These are phyloP conservation scores for Drosophila bocqueti DNA, from an alignment of 1,140 invertebrate genomes.

Conservation along the genomic window DNA sequence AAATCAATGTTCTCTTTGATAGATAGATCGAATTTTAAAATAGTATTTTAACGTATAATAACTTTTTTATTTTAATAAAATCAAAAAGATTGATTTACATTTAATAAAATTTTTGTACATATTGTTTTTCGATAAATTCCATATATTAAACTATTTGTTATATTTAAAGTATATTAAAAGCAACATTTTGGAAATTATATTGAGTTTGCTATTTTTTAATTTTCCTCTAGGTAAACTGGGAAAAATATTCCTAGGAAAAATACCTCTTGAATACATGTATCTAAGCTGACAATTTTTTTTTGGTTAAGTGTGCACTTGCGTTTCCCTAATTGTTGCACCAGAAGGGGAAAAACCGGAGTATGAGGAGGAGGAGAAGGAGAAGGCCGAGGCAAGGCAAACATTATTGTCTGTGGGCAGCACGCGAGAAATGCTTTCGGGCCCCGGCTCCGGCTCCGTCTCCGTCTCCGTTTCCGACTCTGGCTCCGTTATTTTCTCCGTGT, in stretches of 20 bases:
- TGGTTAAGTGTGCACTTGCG: neutral
- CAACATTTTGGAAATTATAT: no score
- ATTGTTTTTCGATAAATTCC: no score
- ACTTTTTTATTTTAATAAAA: no score
- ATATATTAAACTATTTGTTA: no score
- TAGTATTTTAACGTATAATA: no score
- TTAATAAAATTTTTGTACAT: no score
- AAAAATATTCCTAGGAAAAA: neutral
- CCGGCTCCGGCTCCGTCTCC: slow-evolving; percentile 37
- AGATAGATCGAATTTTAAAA: no score
- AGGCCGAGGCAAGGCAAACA: slow-evolving; percentile 54
- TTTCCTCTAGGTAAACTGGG: neutral
- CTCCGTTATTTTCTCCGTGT: slow-evolving; percentile 15
- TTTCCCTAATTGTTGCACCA: slow-evolving; percentile 14
- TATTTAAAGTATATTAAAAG: no score
- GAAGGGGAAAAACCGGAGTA: neutral
- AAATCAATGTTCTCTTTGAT: neutral
- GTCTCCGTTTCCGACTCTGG: slow-evolving; percentile 23
- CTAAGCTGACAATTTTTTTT: neutral
- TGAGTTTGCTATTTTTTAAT: no score
- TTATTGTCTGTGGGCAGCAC: slow-evolving; percentile 71
- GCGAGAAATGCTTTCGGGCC: slow-evolving; percentile 30
- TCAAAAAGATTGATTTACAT: neutral
- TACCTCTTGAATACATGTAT: neutral
- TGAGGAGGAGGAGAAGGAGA: neutral